Conservation (phyloP, 2,797 vertebrate species). For the Halcyon badia region DNA sequence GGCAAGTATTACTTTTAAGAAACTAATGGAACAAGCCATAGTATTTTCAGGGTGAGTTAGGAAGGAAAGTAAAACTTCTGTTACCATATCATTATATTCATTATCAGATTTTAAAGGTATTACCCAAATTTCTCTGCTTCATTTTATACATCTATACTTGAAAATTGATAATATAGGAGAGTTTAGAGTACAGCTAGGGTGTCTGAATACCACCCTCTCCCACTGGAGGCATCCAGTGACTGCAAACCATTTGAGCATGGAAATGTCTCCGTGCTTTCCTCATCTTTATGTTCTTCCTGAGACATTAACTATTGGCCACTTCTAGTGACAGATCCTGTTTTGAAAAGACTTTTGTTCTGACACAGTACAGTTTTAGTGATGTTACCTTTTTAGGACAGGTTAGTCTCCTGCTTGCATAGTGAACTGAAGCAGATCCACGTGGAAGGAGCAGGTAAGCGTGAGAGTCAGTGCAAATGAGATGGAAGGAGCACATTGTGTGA, state of each 20-base stretch:
- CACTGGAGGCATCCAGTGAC: neutral
- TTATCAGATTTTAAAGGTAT: neutral
- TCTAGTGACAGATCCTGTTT: neutral
- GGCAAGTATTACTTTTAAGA: neutral
- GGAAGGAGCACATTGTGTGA: neutral
- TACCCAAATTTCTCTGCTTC: neutral
- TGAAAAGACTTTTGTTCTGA: neutral
- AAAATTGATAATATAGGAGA: neutral
- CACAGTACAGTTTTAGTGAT: neutral
- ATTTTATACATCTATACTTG: neutral
- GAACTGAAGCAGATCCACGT: neutral
- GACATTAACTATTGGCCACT: neutral
- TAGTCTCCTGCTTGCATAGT: neutral
- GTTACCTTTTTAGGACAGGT: neutral
- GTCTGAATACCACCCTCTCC: neutral
- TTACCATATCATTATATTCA: neutral
- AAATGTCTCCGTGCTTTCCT: neutral
- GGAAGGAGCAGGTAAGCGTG: neutral
- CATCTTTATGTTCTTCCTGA: neutral
- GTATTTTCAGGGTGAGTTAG: neutral
- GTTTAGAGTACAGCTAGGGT: neutral
- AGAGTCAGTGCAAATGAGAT: neutral
- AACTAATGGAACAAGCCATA: neutral
- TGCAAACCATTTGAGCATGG: neutral
- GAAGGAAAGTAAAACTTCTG: neutral